Conservation (phyloP, 1,140 invertebrate species). For the Palaemon carinicauda region DNA sequence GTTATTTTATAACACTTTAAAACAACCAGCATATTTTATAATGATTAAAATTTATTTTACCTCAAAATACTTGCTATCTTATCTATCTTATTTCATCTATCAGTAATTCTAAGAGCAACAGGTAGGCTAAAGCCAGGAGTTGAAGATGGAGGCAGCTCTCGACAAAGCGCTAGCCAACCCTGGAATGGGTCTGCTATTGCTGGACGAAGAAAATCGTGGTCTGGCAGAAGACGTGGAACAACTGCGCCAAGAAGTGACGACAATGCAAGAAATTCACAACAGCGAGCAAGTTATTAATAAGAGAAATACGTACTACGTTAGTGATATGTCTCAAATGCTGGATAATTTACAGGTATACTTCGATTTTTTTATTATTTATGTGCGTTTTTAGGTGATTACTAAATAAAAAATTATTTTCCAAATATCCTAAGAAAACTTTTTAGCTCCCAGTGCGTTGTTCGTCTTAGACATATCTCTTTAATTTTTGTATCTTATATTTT, state of each 20-base stretch:
- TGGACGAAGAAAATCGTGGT: slow-evolving; percentile 19
- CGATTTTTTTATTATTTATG: not conserved
- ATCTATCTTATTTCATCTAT: no score
- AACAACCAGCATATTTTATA: no score
- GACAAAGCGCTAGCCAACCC: slow-evolving; percentile 28
- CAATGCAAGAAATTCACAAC: not conserved
- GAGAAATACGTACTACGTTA: slow-evolving; percentile 7
- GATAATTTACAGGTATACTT: slow-evolving; percentile 32
- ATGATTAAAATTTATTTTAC: no score
- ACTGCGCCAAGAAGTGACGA: slow-evolving; percentile 24
- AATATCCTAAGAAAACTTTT: not conserved
- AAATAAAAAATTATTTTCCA: no score
- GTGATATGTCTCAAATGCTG: slow-evolving; percentile 43
- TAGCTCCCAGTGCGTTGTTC: not conserved
- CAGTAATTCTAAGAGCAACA: no score
- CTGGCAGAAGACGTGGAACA: slow-evolving; percentile 42
- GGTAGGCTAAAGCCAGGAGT: not conserved
- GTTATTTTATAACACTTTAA: no score
- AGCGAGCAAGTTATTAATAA: not conserved
- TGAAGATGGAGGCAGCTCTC: slow-evolving; percentile 30
- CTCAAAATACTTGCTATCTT: no score
- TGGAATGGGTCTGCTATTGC: slow-evolving; percentile 32
- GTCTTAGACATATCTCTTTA: not conserved
- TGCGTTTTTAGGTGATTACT: no score
- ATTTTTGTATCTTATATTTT: not conserved